Base-by-base conservation (phyloP, 2,888 invertebrate species). In the Conistra vaccinii region DNA sequence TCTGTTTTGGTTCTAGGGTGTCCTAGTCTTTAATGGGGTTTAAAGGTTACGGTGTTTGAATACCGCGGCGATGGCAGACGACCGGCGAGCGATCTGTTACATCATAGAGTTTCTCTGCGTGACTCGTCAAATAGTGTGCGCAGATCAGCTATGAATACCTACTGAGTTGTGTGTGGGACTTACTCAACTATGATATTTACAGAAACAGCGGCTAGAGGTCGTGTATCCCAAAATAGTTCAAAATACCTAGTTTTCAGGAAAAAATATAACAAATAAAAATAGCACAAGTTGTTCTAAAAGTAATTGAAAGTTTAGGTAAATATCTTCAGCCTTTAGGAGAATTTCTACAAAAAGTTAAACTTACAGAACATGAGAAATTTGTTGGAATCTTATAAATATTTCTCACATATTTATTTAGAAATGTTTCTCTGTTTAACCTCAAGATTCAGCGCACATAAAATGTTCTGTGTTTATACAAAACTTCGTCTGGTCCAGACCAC, bases 331-430 rank as follows among this genome's bases (percentile, higher is more conserved):
- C 32, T 73, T 80, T 57, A 42, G 26, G 26, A 32, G 32, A 73
- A 57, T 32, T 45, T 71, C 45, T 57, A 20, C n/a, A 61, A 69
- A 32, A 69, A 60, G 45, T 85, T 69, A 26, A 68, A 78, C 71
- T 71, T 60, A 48, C 55, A 39, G 39, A 61, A 42, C 58, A 39
- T 26, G 51, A 63, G 53, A 65, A 45, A 60, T 73, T 51, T 58
- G 62, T 58, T 63, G 32, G 32, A 68, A 69, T 32, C 29, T 65
- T 68, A 45, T 61, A 53, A 73, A 72, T 73, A 73, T 45, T 71
- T 84, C 32, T 63, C 55, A 69, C n/a, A 61, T 32, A 57, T 84
- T 85, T 78, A 81, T 77, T 77, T 77, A 77, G 70, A 68, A 76
- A 69, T 69, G 61, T 62, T 63, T 72, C 45, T 81, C 87, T 69